Base-by-base conservation (phyloP, 2,113 vertebrate species). In the Boulengeromyrus knoepffleri region DNA sequence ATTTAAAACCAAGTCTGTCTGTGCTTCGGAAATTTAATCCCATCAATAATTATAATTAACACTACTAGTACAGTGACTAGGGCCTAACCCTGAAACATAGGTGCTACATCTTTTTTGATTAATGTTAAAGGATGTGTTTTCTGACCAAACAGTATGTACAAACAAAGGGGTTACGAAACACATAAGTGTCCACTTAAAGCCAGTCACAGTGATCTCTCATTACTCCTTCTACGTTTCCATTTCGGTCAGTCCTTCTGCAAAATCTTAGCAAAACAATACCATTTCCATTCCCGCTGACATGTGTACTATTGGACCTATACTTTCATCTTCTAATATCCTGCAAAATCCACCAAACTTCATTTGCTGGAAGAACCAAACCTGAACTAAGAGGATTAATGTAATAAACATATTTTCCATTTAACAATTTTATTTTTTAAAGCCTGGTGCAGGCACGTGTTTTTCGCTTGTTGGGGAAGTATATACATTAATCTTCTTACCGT, bases 301-400 rank as follows among this genome's bases (percentile, higher is more conserved):
- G 88, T 88, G 92, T 91, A 89, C 90, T 91, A 92, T 17, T 62
- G 87, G 88, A 91, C 92, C 90, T 92, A 91, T 90, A 46, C 90
- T 92, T 90, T 52, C 70, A 50, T 50, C 42, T 92, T 92, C 92
- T 95, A 95, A 95, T 95, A 95, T 95, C 94, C 94, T 93, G 93
- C 95, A 93, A 95, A 96, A 96, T 96, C 95, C 95, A 89, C 93
- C 94, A 92, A 96, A 96, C 94, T 95, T 96, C 94, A 96, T 95
- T 96, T 96, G 95, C 95, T 52, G 91, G 92, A 95, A 93, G 91
- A 95, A 94, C 94, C 94, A 94, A 95, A 95, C 95, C 95, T 95
- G 95, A 96, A 96, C 95, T 96, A 96, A 96, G 95, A 92, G 94
- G 95, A 96, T 96, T 95, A 94, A 94, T 94, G 95, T 96, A 96